Evolutionary conservation across 2,797 vertebrate species (phyloP).

Genomic region (Pseudochromis fuscus): DNA sequence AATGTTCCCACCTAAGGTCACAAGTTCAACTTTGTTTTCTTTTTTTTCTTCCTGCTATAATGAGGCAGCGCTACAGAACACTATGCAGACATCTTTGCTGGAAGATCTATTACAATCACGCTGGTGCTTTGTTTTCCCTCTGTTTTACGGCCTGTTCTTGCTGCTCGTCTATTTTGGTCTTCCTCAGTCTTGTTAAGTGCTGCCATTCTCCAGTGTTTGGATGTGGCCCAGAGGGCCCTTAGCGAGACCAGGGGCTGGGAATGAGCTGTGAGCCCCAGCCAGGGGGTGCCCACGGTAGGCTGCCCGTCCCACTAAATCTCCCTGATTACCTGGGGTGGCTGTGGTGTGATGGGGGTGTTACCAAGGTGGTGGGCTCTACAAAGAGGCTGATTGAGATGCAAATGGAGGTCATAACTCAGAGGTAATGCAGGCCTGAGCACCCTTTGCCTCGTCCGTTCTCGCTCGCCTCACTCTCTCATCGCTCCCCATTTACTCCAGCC

Average conservation of each 20-base stretch:
- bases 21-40: constrained; percentile 79
- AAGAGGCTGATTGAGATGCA: constrained; percentile 96
- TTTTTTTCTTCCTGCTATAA: constrained; percentile 65
- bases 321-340: constrained; percentile 85
- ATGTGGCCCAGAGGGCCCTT: constrained; percentile 88
- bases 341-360: constrained; percentile 81
- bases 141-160: constrained; percentile 77
- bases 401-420: constrained; percentile 95
- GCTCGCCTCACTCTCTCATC: constrained; percentile 78
- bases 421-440: constrained; percentile 94
- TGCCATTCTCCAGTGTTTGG: constrained; percentile 82
- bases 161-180: constrained; percentile 80
- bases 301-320: constrained; percentile 87
- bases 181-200: constrained; percentile 81
- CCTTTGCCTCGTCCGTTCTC: constrained; percentile 76
- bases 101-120: constrained; percentile 77
- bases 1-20: constrained; percentile 76
- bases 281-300: constrained; percentile 79
- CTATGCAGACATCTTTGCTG: constrained; percentile 71
- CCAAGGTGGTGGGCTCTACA: constrained; percentile 90
- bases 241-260: constrained; percentile 83
- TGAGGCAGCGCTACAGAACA: constrained; percentile 73
- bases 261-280: constrained; percentile 78
- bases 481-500: constrained; percentile 89
- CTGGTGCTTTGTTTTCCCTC: constrained; percentile 80